Conservation (phyloP, 2,797 vertebrate species). For the Protosalanx chinensis region DNA sequence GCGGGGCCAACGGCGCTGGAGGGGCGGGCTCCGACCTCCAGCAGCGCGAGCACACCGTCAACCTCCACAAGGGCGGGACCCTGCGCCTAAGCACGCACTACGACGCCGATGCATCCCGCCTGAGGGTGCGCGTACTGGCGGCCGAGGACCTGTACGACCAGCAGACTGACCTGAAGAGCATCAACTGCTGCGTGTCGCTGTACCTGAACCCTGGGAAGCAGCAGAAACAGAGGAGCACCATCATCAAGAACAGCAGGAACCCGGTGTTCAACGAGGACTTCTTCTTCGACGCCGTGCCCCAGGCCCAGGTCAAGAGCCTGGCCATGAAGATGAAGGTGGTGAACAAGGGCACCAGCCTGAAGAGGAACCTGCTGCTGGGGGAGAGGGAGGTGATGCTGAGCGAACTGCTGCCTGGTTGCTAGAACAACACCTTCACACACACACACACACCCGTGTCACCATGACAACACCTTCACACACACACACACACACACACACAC, state of each 20-base stretch:
- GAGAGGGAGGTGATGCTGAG: conserved; percentile 88
- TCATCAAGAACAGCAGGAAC: conserved; percentile 93
- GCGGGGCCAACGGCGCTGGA: conserved; percentile 22
- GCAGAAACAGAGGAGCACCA: conserved; percentile 96
- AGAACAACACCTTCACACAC: conserved; percentile 43
- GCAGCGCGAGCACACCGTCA: conserved; percentile 75
- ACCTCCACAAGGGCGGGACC: conserved; percentile 84
- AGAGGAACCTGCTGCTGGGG: conserved; percentile 88
- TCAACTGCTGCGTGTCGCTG: conserved; percentile 93
- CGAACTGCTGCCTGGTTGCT: conserved; percentile 77
- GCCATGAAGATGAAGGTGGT: conserved; percentile 94
- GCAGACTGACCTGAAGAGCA: conserved; percentile 82
- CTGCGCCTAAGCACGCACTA: conserved; percentile 87
- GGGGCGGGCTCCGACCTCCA: conserved; percentile 47
- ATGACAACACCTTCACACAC: no score
- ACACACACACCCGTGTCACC: background rate
- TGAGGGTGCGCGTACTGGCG: conserved; percentile 82
- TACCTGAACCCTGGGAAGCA: conserved; percentile 93
- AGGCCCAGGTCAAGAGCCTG: conserved; percentile 80
- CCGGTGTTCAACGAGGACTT: conserved; percentile 97
- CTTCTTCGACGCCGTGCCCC: conserved; percentile 88
- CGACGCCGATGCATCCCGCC: conserved; percentile 77
- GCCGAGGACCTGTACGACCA: conserved; percentile 87
- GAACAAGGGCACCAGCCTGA: conserved; percentile 94
- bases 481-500: no score